Evolutionary conservation across 2,888 invertebrate genomes (phyloP).

Genomic region (Drosophila peninsularis): DNA sequence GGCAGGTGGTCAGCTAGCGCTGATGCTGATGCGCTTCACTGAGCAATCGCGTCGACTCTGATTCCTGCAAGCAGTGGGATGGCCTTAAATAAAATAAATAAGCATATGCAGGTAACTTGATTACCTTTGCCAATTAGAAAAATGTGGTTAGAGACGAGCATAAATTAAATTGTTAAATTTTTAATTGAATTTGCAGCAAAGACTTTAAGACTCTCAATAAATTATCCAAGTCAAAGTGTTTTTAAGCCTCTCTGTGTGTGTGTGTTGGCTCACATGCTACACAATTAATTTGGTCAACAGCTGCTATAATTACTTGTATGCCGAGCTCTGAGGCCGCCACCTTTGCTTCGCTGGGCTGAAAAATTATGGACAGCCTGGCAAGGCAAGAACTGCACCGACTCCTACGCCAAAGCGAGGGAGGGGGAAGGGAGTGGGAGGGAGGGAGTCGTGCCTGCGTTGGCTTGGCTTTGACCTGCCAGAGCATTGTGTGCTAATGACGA

Average conservation of each 20-base stretch:
- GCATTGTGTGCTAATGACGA: constrained; percentile 73
- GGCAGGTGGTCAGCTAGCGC: constrained; percentile 8
- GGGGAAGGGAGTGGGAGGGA: too few relatives aligned
- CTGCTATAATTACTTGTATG: constrained; percentile 67
- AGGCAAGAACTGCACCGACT: background rate
- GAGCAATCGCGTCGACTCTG: background rate
- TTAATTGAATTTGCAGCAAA: background rate
- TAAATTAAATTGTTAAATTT: background rate
- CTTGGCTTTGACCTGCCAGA: constrained; percentile 28
- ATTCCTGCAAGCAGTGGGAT: background rate
- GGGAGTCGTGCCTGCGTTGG: too few relatives aligned
- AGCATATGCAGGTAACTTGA: background rate
- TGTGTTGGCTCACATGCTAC: constrained; percentile 21
- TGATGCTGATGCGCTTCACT: background rate
- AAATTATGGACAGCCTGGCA: constrained; percentile 59
- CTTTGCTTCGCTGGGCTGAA: constrained; percentile 74
- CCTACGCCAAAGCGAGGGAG: background rate
- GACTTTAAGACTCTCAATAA: background rate
- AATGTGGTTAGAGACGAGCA: background rate
- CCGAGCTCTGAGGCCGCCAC: constrained; percentile 22
- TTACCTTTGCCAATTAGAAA: background rate
- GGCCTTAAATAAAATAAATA: background rate
- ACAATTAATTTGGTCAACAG: constrained; percentile 75
- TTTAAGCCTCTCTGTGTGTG: background rate
- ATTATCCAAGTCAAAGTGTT: constrained; percentile 2